Evolutionary conservation across 2,113 vertebrate species (phyloP), one percentile per base, ranked within the genome.

Genomic region (Notarius quadriscutis): DNA sequence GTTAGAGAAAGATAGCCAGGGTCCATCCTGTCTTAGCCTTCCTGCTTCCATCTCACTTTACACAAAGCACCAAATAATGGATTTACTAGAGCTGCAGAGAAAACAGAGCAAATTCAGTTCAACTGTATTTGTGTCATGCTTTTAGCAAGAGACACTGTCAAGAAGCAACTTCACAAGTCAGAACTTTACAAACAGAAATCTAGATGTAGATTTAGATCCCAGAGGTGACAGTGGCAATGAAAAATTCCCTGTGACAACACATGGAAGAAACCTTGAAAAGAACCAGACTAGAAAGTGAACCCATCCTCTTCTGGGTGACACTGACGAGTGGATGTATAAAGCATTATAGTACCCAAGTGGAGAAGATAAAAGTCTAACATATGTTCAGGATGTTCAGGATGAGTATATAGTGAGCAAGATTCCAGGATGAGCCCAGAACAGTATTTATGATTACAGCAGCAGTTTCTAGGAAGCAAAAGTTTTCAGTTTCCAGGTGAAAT

Each of bases 21-120:
- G 86, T 85, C 82, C 80, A 84, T 88, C 85, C 58, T 79, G 74
- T 90, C 84, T 86, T 82, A 53, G 20, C 53, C 20, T 88, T 50
- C 48, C 17, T 51, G 11, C 12, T 72, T 22, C 55, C 11, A 74
- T 48, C 34, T 48, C 71, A 74, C 1, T 51, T 51, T 25, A n/a
- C 50, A 77, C 50, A 77, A 25, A 51, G 18, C 41, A 50, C 71
- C 71, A 22, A 50, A 50, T 74, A 48, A 74, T 48, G 14, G 41
- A 22, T 10, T 48, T 48, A 6, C 8, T 50, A 9, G 71, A 74
- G 8, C 34, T 48, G 34, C 9, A 53, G 22, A 53, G 4, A 51
- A 77, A 51, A 75, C 72, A 75, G 41, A 41, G 50, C 20, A 22
- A 50, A 22, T 75, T 18, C 2, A 48, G 48, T 48, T 41, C 69